These are phyloP conservation scores for Suricata suricatta DNA, from an alignment of 2,113 vertebrate species.

Conservation along the genomic window DNA sequence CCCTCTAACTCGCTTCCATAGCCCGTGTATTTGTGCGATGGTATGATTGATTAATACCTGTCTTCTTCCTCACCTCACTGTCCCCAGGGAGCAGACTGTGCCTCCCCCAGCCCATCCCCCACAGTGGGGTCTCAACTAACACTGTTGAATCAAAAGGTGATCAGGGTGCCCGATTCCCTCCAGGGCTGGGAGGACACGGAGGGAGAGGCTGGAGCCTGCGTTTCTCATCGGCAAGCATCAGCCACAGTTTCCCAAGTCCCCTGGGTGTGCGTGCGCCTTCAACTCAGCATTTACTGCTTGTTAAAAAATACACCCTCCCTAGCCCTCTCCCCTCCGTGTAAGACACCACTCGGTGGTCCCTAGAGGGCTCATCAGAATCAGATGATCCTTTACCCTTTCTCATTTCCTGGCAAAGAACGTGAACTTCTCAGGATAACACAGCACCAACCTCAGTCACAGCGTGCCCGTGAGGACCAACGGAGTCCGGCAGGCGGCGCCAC, in stretches of 20 bases:
- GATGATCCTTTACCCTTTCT: neutral
- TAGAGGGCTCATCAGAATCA: neutral
- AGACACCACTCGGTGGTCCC: neutral
- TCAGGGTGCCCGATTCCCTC: too few species aligned
- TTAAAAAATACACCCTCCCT: neutral
- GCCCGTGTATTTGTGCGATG: neutral
- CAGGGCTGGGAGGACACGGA: too few species aligned
- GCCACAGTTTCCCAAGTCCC: neutral
- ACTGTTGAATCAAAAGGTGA: neutral
- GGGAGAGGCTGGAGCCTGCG: neutral
- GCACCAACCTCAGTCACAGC: neutral
- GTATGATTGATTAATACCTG: neutral
- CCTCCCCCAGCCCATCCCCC: neutral
- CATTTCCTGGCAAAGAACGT: neutral
- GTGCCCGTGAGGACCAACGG: fast-evolving
- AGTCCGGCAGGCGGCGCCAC: neutral
- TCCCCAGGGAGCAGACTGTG: too few species aligned
- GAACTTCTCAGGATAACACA: neutral
- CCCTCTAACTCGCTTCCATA: neutral
- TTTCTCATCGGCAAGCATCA: fast-evolving
- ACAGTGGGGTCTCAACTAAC: too few species aligned
- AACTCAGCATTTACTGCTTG: neutral
- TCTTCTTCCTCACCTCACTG: neutral
- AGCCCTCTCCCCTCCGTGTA: neutral
- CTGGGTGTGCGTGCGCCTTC: neutral